Conservation (phyloP, 2,888 invertebrate species). For the Osedax frankpressi region DNA sequence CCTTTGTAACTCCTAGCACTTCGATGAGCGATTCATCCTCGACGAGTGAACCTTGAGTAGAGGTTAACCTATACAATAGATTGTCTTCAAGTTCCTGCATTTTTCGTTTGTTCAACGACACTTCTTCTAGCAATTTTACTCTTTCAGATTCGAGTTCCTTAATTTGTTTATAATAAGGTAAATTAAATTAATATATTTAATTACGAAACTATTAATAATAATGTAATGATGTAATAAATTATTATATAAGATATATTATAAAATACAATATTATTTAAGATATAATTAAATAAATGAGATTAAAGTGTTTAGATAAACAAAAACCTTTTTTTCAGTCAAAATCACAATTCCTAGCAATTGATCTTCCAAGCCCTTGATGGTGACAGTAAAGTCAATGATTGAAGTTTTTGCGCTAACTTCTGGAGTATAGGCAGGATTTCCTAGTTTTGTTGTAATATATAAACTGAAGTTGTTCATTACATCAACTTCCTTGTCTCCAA, state of each 20-base stretch:
- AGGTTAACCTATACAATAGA: slow-evolving; percentile 74
- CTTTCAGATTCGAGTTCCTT: slow-evolving; percentile 82
- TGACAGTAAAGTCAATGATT: slow-evolving; percentile 92
- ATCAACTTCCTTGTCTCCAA: slow-evolving; percentile 80
- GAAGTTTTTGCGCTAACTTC: slow-evolving; percentile 91
- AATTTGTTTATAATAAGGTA: too few species aligned
- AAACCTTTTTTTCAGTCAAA: slow-evolving; percentile 73
- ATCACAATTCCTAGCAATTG: slow-evolving; percentile 81
- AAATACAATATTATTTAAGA: neutral
- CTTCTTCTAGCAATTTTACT: slow-evolving; percentile 80
- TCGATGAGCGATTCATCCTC: slow-evolving; percentile 85
- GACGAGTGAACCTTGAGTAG: slow-evolving; percentile 80
- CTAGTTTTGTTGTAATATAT: slow-evolving; percentile 86
- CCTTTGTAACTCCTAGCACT: slow-evolving; percentile 41
- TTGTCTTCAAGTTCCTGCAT: slow-evolving; percentile 92
- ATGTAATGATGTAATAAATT: neutral
- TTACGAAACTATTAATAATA: too few species aligned
- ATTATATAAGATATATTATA: neutral
- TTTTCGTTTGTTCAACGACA: slow-evolving; percentile 84
- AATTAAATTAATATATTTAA: too few species aligned
- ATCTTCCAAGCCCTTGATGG: slow-evolving; percentile 87
- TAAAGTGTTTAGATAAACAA: too few species aligned
- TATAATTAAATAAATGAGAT: neutral
- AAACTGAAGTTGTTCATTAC: slow-evolving; percentile 88
- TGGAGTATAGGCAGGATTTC: slow-evolving; percentile 89